These are phyloP conservation scores for Choristoneura fumiferana DNA, from an alignment of 1,140 invertebrate species.

Conservation along the genomic window DNA sequence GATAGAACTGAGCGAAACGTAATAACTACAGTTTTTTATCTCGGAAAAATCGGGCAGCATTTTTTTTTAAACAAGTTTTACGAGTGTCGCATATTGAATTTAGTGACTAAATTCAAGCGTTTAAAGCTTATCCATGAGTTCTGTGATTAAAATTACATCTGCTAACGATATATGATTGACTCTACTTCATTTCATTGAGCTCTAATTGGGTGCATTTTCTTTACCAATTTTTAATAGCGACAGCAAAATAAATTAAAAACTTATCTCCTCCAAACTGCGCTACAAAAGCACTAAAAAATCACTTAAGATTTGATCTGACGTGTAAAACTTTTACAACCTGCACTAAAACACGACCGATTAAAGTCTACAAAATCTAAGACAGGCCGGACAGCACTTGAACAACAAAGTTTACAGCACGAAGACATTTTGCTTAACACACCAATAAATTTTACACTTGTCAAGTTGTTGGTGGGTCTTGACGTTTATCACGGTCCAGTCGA, in stretches of 20 bases:
- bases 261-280: not conserved
- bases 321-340: not conserved
- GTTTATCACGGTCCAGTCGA: conserved; percentile 51
- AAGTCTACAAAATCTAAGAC: not conserved
- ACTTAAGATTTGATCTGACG: not conserved
- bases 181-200: too few species aligned
- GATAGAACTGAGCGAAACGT: conserved; percentile 23
- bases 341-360: conserved; percentile 8
- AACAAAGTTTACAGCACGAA: conserved; percentile 13
- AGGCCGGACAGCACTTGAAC: not conserved
- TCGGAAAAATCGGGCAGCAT: not conserved
- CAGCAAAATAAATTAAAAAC: too few species aligned
- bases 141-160: too few species aligned
- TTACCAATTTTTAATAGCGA: too few species aligned
- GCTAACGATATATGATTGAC: too few species aligned
- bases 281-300: not conserved
- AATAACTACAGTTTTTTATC: conserved; percentile 21
- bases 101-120: too few species aligned
- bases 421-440: conserved; percentile 20
- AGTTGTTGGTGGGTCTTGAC: conserved; percentile 33
- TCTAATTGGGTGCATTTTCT: too few species aligned
- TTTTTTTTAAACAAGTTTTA: too few species aligned
- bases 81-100: too few species aligned
- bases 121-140: too few species aligned
- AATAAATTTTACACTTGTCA: conserved; percentile 49